phyloP scores from a whole-genome alignment of 2,888 invertebrate species.

The Dione juno region DNA sequence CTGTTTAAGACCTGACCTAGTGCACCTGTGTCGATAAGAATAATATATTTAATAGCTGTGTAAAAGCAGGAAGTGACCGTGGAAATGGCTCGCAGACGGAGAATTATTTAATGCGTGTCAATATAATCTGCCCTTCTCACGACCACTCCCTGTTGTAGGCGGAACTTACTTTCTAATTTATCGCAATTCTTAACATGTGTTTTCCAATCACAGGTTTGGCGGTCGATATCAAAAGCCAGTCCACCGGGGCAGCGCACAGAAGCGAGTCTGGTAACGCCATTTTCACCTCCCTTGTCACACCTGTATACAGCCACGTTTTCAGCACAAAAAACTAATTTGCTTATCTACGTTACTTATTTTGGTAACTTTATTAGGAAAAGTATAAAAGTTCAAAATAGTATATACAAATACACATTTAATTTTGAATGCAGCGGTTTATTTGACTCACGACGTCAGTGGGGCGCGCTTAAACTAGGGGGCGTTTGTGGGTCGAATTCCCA shows the following conservation, averaged over 20 bases:
- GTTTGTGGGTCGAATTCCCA: neutral
- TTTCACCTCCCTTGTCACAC: constrained; percentile 96
- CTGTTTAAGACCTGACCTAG: constrained; percentile 97
- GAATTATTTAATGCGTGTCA: constrained; percentile 35
- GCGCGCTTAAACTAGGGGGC: neutral
- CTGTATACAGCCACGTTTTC: constrained; percentile 84
- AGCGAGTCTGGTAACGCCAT: constrained; percentile 93
- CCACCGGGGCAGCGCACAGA: constrained; percentile 94
- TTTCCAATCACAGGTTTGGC: constrained; percentile 98
- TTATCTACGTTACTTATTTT: neutral
- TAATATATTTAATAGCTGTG: constrained; percentile 75
- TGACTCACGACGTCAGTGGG: neutral
- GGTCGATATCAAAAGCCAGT: constrained; percentile 96
- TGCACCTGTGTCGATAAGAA: constrained; percentile 90
- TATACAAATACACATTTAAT: neutral
- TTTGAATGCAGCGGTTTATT: neutral
- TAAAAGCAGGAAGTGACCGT: constrained; percentile 70
- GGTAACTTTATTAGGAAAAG: neutral
- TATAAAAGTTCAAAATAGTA: neutral
- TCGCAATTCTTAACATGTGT: constrained; percentile 98
- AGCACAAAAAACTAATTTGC: constrained; percentile 47
- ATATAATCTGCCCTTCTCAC: constrained; percentile 69
- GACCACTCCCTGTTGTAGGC: constrained; percentile 69
- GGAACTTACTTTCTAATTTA: constrained; percentile 95
- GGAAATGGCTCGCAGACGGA: constrained; percentile 66